Conservation (phyloP, 2,888 invertebrate genomes). For the Cosmorhoe ocellata region DNA sequence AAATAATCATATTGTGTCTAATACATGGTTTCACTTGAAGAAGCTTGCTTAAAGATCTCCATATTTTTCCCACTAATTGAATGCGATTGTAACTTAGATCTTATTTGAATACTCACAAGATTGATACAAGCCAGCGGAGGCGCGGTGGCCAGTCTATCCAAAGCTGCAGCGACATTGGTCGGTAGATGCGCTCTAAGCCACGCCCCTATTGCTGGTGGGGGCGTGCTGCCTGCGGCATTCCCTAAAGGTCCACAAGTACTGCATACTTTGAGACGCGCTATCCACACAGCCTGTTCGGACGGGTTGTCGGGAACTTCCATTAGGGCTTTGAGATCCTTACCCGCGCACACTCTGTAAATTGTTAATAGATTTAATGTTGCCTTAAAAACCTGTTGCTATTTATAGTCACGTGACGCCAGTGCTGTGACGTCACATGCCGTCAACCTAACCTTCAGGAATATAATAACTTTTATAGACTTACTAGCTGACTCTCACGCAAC, state of each 20-base stretch:
- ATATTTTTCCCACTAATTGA: no score
- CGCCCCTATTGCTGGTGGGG: conserved; percentile 61
- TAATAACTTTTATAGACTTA: no score
- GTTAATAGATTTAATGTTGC: neutral
- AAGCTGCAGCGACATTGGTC: conserved; percentile 53
- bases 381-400: no score
- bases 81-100: no score
- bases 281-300: conserved; percentile 56
- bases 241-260: conserved; percentile 49
- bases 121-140: conserved; percentile 59
- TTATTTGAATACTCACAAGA: conserved; percentile 43
- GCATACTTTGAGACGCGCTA: conserved; percentile 62
- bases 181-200: conserved; percentile 69
- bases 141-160: conserved; percentile 59
- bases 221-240: conserved; percentile 44
- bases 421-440: no score
- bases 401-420: no score
- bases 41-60: no score
- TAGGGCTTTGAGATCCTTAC: conserved; percentile 58
- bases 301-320: conserved; percentile 49
- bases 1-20: no score
- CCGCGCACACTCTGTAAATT: conserved; percentile 57
- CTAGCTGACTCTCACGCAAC: no score
- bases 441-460: no score
- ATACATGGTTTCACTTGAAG: no score